Evolutionary conservation across 2,888 invertebrate genomes (phyloP).

Genomic region (Odontocolon sp.): DNA sequence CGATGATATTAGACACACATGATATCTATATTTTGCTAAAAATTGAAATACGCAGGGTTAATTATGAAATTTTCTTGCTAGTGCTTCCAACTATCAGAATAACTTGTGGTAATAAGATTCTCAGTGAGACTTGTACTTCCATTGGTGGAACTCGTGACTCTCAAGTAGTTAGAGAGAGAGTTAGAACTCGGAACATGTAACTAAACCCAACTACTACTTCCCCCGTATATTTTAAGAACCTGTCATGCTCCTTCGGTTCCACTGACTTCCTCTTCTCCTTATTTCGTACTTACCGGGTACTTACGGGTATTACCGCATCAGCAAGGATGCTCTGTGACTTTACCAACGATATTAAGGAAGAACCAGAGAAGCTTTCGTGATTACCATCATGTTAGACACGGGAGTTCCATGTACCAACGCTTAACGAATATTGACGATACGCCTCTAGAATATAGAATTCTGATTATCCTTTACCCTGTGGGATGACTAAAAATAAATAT

Average conservation of each 20-base stretch:
- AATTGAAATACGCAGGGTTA: no score
- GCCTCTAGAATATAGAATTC: no score
- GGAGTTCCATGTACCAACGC: neutral
- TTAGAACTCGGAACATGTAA: neutral
- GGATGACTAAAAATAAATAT: no score
- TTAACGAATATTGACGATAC: no score
- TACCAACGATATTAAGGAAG: neutral
- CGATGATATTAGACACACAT: no score
- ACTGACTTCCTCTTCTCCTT: neutral
- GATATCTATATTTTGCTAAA: no score
- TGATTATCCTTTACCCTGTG: no score
- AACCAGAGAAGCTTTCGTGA: neutral
- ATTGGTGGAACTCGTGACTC: neutral
- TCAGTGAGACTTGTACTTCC: no score
- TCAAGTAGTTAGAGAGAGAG: neutral
- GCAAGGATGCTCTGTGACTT: neutral
- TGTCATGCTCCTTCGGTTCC: neutral
- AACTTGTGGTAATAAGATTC: no score
- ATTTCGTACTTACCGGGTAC: slow-evolving; percentile 46
- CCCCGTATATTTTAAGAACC: neutral
- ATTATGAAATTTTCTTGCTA: no score
- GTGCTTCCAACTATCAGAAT: no score
- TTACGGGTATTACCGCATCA: slow-evolving; percentile 53
- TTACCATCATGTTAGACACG: neutral
- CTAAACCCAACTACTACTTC: neutral